A percentile compares a stretch with the other conserved stretches of the same genome.
Conservation (phyloP, 2,888 invertebrate species). For the Phengaris arion region DNA sequence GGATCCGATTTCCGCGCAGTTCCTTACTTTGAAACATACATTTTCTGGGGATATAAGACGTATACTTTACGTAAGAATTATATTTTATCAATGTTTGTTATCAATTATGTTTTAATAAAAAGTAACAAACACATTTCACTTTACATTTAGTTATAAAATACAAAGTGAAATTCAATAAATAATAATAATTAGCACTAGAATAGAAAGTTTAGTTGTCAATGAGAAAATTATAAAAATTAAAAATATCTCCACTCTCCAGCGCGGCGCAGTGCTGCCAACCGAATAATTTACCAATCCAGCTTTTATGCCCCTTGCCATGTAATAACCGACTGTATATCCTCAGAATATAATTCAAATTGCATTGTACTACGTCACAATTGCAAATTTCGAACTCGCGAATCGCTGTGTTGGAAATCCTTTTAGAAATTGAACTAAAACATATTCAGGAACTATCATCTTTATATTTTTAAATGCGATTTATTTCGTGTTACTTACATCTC, state of each 20-base stretch:
- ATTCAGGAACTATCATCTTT: conserved; percentile 1
- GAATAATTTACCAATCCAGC: conserved; percentile 42
- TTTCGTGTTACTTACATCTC: background rate
- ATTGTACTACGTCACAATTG: conserved; percentile 18
- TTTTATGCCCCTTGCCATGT: background rate
- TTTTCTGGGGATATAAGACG: too few species aligned
- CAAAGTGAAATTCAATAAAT: background rate
- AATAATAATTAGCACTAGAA: background rate
- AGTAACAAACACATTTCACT: too few species aligned
- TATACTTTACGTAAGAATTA: too few species aligned
- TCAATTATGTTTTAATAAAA: too few species aligned
- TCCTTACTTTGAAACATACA: too few species aligned
- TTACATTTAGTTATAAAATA: background rate
- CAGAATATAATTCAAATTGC: background rate
- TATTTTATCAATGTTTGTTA: too few species aligned
- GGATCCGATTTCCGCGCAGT: too few species aligned
- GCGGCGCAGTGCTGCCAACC: conserved; percentile 40
- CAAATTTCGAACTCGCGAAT: conserved; percentile 35
- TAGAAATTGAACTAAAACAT: conserved; percentile 27
- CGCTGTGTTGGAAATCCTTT: conserved; percentile 39
- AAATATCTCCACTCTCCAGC: conserved; percentile 6
- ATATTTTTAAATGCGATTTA: background rate
- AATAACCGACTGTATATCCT: background rate
- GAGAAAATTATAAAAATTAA: background rate
- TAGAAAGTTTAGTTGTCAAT: background rate